Conservation (phyloP, 1,140 invertebrate species). For the Caenorhabditis tropicalis region DNA sequence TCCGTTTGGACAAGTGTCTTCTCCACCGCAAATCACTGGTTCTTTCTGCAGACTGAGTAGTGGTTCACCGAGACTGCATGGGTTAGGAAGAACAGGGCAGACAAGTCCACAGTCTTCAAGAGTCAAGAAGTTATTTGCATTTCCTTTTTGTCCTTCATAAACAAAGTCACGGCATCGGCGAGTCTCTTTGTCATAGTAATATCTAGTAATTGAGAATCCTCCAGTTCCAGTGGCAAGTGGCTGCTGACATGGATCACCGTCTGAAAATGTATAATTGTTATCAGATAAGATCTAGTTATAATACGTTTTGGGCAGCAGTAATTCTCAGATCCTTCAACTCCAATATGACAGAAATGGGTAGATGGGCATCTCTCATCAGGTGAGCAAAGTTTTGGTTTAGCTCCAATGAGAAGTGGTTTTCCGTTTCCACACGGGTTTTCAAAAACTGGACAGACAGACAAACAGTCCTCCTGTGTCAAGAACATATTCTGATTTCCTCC, state of each 20-base stretch:
- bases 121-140: constrained; percentile 70
- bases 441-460: constrained; percentile 64
- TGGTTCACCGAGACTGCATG: constrained; percentile 64
- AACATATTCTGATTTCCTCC: constrained; percentile 67
- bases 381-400: constrained; percentile 56
- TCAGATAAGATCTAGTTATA: not conserved
- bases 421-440: constrained; percentile 59
- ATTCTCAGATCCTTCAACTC: constrained; percentile 44
- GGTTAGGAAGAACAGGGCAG: constrained; percentile 67
- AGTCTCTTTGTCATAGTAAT: constrained; percentile 65
- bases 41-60: constrained; percentile 64
- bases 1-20: constrained; percentile 54
- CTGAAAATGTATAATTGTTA: constrained; percentile 26
- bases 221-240: constrained; percentile 61
- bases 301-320: constrained; percentile 62
- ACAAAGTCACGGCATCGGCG: constrained; percentile 64
- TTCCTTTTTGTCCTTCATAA: constrained; percentile 66
- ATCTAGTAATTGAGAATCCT: constrained; percentile 61
- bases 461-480: constrained; percentile 60
- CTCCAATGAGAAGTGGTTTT: constrained; percentile 54
- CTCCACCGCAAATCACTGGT: constrained; percentile 68
- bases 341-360: constrained; percentile 60
- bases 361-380: constrained; percentile 57
- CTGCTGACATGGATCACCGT: constrained; percentile 66
- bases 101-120: constrained; percentile 67